Evolutionary conservation across 2,113 vertebrate species (phyloP).

Genomic region (Anhinga rufa): DNA sequence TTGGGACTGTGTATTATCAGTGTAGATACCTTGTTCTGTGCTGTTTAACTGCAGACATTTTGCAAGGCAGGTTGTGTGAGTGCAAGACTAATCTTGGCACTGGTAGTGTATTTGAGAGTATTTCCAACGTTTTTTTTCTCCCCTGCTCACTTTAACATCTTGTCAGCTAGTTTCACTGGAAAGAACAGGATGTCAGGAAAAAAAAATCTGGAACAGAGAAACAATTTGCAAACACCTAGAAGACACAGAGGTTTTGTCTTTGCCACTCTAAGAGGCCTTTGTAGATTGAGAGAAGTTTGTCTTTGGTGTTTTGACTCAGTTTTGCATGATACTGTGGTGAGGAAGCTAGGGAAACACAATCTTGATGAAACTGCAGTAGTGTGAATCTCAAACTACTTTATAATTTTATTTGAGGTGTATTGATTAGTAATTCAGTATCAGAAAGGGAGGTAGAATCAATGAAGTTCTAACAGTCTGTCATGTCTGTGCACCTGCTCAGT

Average conservation of each 20-base stretch:
- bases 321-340: not conserved
- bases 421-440: not conserved
- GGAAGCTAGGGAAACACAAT: not conserved
- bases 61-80: not conserved
- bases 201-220: not conserved
- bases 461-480: not conserved
- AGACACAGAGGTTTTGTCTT: not conserved
- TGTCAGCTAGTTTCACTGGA: not conserved
- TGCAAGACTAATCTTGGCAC: not conserved
- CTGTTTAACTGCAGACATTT: not conserved
- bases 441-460: not conserved
- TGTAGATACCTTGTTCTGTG: not conserved
- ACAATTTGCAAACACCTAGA: not conserved
- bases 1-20: not conserved
- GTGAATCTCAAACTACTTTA: not conserved
- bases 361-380: not conserved
- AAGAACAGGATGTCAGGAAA: not conserved
- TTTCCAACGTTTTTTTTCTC: not conserved
- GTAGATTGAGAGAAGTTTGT: not conserved
- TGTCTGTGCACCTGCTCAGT: not conserved
- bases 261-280: not conserved
- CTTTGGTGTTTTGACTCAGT: not conserved
- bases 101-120: not conserved
- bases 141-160: not conserved
- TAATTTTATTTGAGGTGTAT: not conserved